These are phyloP conservation scores for Eubasilissa regina DNA, from an alignment of 1,140 invertebrate species.

Conservation along the genomic window DNA sequence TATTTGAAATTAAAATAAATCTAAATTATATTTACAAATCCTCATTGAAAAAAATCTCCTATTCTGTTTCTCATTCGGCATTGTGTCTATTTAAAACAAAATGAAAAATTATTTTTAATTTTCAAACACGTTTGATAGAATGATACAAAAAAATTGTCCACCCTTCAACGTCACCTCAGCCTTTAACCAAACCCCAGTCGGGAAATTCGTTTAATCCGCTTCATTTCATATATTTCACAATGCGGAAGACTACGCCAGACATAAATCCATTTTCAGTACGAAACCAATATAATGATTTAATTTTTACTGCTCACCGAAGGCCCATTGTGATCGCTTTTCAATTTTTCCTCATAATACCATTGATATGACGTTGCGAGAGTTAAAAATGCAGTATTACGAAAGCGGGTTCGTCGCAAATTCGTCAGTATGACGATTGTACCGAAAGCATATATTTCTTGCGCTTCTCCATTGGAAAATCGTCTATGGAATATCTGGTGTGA, in stretches of 20 bases:
- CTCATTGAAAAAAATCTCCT: too few species aligned
- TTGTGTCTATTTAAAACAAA: too few species aligned
- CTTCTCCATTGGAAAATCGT: conserved; percentile 18
- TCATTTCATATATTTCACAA: conserved; percentile 31
- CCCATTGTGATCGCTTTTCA: conserved; percentile 47
- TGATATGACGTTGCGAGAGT: conserved; percentile 21
- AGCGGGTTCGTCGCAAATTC: neutral
- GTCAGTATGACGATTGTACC: neutral
- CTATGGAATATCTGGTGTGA: conserved; percentile 33
- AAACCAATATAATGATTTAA: conserved; percentile 43
- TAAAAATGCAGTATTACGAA: conserved; percentile 7
- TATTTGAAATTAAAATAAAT: too few species aligned
- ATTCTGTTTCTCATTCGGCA: too few species aligned
- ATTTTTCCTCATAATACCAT: conserved; percentile 48
- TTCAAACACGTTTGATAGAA: too few species aligned
- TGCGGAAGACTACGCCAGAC: conserved; percentile 7
- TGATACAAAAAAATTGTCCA: neutral
- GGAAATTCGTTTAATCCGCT: conserved; percentile 40
- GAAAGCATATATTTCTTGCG: neutral
- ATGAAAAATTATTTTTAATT: too few species aligned
- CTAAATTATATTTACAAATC: too few species aligned
- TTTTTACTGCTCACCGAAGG: conserved; percentile 33
- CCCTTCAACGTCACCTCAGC: conserved; percentile 3
- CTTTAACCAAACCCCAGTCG: conserved; percentile 20
- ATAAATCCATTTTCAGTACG: conserved; percentile 41